These are phyloP conservation scores for Dicentrarchus labrax DNA, from an alignment of 2,113 vertebrate genomes.

Conservation along the genomic window DNA sequence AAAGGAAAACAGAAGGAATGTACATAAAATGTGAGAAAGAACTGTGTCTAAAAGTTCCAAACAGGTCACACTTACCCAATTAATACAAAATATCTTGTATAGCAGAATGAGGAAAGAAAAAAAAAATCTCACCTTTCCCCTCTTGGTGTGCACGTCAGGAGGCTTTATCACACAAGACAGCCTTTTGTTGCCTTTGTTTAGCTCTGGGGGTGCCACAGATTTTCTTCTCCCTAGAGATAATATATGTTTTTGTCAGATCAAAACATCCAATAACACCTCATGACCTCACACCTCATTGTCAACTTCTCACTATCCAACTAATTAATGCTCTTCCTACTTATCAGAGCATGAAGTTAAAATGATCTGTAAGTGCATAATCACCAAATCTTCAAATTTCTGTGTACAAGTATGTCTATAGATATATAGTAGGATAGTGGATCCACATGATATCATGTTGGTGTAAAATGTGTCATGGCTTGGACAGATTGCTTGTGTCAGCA, in stretches of 20 bases:
- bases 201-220: slow-evolving; percentile 85
- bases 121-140: slow-evolving; percentile 86
- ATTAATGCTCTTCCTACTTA: background rate
- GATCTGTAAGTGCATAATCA: background rate
- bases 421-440: background rate
- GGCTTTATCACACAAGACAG: slow-evolving; percentile 87
- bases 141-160: slow-evolving; percentile 86
- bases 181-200: slow-evolving; percentile 90
- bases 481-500: no score
- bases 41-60: background rate
- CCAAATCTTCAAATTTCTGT: background rate
- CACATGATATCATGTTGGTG: background rate
- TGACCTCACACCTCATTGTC: background rate
- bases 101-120: background rate
- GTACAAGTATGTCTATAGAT: background rate
- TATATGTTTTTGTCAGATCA: background rate
- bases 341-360: background rate
- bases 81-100: background rate
- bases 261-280: background rate
- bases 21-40: background rate
- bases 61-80: background rate
- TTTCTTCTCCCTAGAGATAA: slow-evolving; percentile 84
- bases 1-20: background rate
- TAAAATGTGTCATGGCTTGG: background rate
- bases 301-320: background rate